Percentiles rank a stretch among this genome's conserved stretches.
phyloP scores from a whole-genome alignment of 92 coral and sea anemone species.

The Montipora capitata region DNA sequence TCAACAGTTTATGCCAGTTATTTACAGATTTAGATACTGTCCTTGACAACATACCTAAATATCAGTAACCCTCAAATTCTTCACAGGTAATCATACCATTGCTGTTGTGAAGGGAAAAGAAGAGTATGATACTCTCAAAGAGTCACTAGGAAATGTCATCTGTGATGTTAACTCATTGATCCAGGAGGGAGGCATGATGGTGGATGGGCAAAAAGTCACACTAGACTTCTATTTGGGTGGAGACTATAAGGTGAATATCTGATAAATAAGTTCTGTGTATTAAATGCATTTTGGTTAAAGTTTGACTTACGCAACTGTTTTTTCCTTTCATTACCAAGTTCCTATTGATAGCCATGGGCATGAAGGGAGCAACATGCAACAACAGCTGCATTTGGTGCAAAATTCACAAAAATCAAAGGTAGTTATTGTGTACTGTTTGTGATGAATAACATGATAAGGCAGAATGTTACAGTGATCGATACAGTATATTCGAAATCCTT shows the following conservation, averaged over 20 bases:
- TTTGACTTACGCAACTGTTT: neutral
- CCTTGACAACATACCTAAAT: neutral
- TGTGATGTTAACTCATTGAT: slow-evolving; percentile 29
- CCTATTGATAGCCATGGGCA: slow-evolving; percentile 63
- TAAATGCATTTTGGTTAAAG: neutral
- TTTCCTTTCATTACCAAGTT: slow-evolving; percentile 33
- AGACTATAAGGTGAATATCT: slow-evolving; percentile 40
- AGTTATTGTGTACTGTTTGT: neutral
- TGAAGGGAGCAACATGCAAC: slow-evolving; percentile 64
- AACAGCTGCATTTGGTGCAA: slow-evolving; percentile 66
- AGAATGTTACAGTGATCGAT: too few relatives aligned
- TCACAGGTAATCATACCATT: too few relatives aligned
- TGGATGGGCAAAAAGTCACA: slow-evolving; percentile 20
- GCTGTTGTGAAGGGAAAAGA: slow-evolving; percentile 30
- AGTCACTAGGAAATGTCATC: slow-evolving; percentile 41
- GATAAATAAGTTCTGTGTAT: neutral
- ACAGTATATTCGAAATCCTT: too few relatives aligned
- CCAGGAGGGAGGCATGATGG: slow-evolving; percentile 13
- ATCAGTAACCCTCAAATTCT: neutral
- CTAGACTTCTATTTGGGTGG: slow-evolving; percentile 45
- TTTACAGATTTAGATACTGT: neutral
- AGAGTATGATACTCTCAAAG: slow-evolving; percentile 25
- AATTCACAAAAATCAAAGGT: slow-evolving; percentile 52
- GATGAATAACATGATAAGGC: too few relatives aligned
- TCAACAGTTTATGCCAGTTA: neutral